phyloP scores from a whole-genome alignment of 2,797 vertebrate species.

The Tarsius wallacei region DNA sequence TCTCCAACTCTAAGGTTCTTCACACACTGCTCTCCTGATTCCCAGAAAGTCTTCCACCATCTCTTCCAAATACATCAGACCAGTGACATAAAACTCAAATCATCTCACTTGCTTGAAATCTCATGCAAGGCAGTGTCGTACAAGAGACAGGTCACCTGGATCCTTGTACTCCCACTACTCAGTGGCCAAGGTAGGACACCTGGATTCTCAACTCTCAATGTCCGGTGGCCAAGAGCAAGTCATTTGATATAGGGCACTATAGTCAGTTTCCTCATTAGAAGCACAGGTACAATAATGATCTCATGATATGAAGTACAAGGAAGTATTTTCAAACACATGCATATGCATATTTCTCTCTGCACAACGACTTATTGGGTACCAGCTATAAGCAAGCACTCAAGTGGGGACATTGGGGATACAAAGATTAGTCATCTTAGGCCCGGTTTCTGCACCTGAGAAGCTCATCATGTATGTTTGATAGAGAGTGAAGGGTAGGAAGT shows the following conservation, averaged over 20 bases:
- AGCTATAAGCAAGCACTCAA: background rate
- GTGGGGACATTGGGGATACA: background rate
- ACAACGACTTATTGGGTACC: background rate
- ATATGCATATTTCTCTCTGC: background rate
- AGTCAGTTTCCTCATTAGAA: background rate
- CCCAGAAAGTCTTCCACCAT: background rate
- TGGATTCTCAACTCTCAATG: background rate
- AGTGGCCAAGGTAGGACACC: background rate
- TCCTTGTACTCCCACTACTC: background rate
- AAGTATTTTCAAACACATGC: background rate
- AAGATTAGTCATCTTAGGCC: background rate
- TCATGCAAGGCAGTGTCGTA: background rate
- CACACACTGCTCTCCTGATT: background rate
- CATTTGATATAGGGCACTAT: background rate
- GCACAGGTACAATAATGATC: background rate
- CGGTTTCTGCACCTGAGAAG: background rate
- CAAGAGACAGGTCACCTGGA: background rate
- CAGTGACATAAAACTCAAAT: background rate
- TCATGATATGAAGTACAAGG: background rate
- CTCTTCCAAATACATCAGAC: background rate
- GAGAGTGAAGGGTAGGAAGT: background rate
- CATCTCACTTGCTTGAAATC: background rate
- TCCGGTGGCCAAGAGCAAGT: background rate
- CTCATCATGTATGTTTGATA: background rate
- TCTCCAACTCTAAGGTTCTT: background rate